Conservation (phyloP, 2,888 invertebrate species). For the Drosophila melanocephala region DNA sequence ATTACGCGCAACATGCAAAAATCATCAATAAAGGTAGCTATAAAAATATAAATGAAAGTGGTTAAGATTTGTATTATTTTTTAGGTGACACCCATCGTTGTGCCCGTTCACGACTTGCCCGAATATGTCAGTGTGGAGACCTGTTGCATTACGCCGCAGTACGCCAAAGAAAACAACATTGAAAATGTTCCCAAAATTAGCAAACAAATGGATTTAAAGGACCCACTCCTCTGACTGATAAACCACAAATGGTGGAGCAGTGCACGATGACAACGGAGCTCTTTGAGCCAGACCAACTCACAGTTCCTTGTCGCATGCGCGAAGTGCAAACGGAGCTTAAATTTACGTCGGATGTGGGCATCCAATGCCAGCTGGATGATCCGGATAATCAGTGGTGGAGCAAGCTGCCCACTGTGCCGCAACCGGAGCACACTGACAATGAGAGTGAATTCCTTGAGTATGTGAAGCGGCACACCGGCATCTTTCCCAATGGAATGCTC, state of each 20-base stretch:
- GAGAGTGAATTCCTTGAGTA: slow-evolving; percentile 30
- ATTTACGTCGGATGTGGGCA: slow-evolving; percentile 32
- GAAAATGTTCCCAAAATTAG: neutral
- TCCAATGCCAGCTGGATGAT: slow-evolving; percentile 62
- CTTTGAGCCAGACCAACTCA: accelerated
- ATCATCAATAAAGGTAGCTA: slow-evolving; percentile 4
- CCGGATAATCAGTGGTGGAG: slow-evolving; percentile 16
- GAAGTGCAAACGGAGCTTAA: slow-evolving; percentile 26
- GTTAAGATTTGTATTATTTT: neutral
- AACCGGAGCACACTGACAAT: neutral
- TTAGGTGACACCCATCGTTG: slow-evolving; percentile 31
- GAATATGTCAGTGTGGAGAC: slow-evolving; percentile 50
- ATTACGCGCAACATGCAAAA: slow-evolving; percentile 20
- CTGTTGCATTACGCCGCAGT: slow-evolving; percentile 12
- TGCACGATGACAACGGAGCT: neutral
- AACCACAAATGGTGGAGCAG: neutral
- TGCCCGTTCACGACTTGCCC: slow-evolving; percentile 44
- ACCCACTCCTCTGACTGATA: too few species aligned
- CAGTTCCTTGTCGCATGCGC: too few species aligned
- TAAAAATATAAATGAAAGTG: neutral
- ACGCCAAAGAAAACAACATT: slow-evolving; percentile 10
- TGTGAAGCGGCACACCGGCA: slow-evolving; percentile 48
- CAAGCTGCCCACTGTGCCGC: neutral
- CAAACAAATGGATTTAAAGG: neutral
- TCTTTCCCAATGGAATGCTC: slow-evolving; percentile 60